Percentiles rank a stretch among this genome's conserved stretches.
These are phyloP conservation scores for Pyrrhia umbra DNA, from an alignment of 2,888 invertebrate species.

Conservation along the genomic window DNA sequence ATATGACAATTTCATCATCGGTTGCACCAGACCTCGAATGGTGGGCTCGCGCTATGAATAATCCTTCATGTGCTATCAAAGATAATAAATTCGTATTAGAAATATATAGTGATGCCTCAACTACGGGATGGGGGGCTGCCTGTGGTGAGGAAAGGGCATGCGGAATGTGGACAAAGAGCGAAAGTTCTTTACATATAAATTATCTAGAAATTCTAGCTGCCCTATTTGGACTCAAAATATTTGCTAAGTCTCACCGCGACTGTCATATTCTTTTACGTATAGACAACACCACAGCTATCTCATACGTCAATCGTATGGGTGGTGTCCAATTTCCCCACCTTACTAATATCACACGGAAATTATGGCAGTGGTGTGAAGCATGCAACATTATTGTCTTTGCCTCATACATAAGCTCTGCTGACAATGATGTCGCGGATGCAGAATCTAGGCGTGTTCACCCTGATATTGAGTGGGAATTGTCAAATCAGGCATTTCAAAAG, in stretches of 20 bases:
- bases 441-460: constrained; percentile 20
- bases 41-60: background rate
- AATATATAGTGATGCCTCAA: too few relatives aligned
- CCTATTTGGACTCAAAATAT: background rate
- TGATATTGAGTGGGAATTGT: constrained; percentile 27
- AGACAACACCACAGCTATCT: constrained; percentile 37
- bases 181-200: too few relatives aligned
- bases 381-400: constrained; percentile 5
- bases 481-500: background rate
- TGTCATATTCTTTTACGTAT: constrained; percentile 30
- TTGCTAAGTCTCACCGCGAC: background rate
- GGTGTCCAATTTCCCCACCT: constrained; percentile 38
- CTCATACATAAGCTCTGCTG: constrained; percentile 26
- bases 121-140: too few relatives aligned
- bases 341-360: background rate
- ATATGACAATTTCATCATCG: background rate
- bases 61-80: background rate
- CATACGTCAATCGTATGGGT: constrained; percentile 43
- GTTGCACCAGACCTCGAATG: background rate
- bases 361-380: constrained; percentile 39
- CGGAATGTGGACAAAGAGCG: too few relatives aligned
- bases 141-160: too few relatives aligned
- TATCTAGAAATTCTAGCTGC: too few relatives aligned
- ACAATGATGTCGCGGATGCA: constrained; percentile 25
- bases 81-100: background rate